Evolutionary conservation across 2,113 vertebrate genomes (phyloP).

Genomic region (Ictalurus furcatus): DNA sequence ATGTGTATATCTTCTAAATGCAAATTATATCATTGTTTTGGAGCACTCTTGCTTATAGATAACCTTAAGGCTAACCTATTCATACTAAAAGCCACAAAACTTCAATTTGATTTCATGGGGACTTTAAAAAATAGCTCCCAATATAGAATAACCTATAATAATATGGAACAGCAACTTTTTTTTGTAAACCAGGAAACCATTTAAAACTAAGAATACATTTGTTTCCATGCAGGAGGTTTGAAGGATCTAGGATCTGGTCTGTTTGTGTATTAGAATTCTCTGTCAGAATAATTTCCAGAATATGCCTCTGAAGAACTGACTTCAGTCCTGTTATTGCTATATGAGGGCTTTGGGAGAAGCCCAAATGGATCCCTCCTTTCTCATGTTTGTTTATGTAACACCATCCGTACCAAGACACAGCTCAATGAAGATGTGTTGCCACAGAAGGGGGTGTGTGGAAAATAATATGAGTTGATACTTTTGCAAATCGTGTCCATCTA

Average conservation of each 20-base stretch:
- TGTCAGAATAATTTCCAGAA: neutral
- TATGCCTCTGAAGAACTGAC: neutral
- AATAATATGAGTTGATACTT: neutral
- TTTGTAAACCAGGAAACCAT: neutral
- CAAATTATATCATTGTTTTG: too few relatives aligned
- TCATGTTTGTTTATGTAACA: slow-evolving; percentile 3
- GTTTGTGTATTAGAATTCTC: neutral
- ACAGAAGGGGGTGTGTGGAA: neutral
- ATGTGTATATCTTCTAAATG: too few relatives aligned
- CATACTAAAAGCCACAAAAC: too few relatives aligned
- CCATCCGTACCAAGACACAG: slow-evolving; percentile 23
- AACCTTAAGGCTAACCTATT: too few relatives aligned
- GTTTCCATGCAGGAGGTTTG: neutral
- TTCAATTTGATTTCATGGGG: too few relatives aligned
- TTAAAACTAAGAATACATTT: neutral
- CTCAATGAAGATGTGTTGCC: slow-evolving; percentile 2
- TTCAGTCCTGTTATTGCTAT: neutral
- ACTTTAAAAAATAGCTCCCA: too few relatives aligned
- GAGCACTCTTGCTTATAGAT: too few relatives aligned
- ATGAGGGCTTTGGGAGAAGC: slow-evolving; percentile 11
- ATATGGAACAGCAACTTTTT: neutral
- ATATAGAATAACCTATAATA: neutral
- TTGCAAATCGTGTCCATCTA: neutral
- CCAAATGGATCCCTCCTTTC: slow-evolving; percentile 10
- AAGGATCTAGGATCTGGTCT: neutral